Conservation (phyloP, 2,797 vertebrate species). For the Lemur catta region DNA sequence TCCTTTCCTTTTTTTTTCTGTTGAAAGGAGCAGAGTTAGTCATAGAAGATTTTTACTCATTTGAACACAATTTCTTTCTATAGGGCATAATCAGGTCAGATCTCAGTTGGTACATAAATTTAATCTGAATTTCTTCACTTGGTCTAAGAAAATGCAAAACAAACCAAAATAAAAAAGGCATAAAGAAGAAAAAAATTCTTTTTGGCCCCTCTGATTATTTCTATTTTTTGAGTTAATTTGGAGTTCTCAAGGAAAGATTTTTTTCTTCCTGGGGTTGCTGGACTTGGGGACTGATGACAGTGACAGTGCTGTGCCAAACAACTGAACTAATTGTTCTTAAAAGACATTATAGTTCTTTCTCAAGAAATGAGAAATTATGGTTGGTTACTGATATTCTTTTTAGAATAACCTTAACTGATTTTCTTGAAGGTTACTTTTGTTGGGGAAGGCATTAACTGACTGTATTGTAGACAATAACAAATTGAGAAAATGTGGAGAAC, state of each 20-base stretch:
- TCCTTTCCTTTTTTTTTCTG: background rate
- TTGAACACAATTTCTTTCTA: constrained; percentile 36
- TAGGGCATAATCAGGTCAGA: background rate
- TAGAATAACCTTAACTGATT: background rate
- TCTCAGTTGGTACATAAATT: constrained; percentile 1
- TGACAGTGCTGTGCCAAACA: background rate
- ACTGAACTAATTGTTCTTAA: background rate
- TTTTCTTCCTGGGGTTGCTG: background rate
- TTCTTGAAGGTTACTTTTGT: background rate
- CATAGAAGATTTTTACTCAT: background rate
- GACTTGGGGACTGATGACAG: background rate
- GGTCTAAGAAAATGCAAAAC: background rate
- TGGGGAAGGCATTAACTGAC: background rate
- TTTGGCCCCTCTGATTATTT: background rate
- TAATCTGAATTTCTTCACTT: constrained; percentile 11
- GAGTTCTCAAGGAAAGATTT: background rate
- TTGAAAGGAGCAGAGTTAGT: background rate
- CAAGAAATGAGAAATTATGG: constrained; percentile 6
- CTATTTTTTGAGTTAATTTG: background rate
- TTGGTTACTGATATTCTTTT: background rate
- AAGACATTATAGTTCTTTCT: background rate
- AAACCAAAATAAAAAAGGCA: background rate
- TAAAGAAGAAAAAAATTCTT: background rate
- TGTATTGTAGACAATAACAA: background rate
- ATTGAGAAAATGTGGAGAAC: background rate